These are phyloP conservation scores for Malurus splendens DNA, from an alignment of 2,797 vertebrate species.

Conservation along the genomic window DNA sequence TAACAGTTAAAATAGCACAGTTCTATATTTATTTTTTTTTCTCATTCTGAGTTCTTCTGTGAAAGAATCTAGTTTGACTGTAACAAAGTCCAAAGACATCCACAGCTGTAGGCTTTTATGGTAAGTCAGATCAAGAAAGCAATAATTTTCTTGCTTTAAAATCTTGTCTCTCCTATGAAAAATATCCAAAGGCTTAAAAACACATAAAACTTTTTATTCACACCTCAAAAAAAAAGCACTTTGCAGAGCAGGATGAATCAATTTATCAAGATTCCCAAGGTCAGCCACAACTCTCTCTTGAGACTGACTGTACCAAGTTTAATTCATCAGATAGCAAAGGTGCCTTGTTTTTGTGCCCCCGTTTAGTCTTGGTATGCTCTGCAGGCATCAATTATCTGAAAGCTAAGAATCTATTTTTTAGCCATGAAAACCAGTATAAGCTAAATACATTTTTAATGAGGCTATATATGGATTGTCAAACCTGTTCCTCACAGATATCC, in stretches of 20 bases:
- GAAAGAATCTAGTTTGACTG: background rate
- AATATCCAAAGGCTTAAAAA: slow-evolving; percentile 4
- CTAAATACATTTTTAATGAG: background rate
- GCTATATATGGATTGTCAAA: background rate
- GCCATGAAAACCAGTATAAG: background rate
- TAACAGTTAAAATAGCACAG: too few species aligned
- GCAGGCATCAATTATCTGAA: background rate
- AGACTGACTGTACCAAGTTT: background rate
- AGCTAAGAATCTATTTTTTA: background rate
- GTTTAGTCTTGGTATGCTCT: background rate
- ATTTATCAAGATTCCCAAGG: background rate
- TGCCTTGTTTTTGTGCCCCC: background rate
- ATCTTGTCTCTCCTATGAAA: background rate
- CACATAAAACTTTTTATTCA: background rate
- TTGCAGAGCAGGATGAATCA: background rate
- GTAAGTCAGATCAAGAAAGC: background rate
- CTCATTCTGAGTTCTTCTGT: background rate
- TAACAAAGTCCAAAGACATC: background rate
- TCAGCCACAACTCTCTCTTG: background rate
- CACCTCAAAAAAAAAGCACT: accelerated
- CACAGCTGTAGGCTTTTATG: background rate
- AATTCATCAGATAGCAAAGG: background rate
- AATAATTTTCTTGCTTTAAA: background rate
- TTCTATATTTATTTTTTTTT: background rate
- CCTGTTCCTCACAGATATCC: background rate